Percentiles rank a stretch among this genome's conserved stretches.
phyloP scores from a whole-genome alignment of 2,797 vertebrate genomes.

The Mormyrus hasselquistii region DNA sequence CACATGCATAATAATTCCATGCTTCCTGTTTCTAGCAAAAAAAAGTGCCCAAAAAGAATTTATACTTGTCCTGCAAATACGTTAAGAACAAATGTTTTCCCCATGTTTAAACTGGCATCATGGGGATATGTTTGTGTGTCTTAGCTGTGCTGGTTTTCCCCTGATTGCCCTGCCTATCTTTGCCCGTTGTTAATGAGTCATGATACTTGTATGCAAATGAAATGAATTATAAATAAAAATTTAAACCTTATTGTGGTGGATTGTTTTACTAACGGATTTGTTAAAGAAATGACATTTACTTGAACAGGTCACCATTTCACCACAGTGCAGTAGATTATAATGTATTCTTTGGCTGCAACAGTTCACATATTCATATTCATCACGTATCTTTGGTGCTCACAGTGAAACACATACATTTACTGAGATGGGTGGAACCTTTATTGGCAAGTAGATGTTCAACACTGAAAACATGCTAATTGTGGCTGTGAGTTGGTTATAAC shows the following conservation, averaged over 20 bases:
- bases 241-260: not conserved
- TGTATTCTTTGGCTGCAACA: not conserved
- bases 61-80: not conserved
- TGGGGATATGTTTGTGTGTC: constrained; percentile 19
- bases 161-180: constrained; percentile 27
- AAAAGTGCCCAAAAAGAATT: not conserved
- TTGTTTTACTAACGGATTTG: not conserved
- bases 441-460: not conserved
- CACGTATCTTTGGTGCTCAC: not conserved
- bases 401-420: not conserved
- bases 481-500: not conserved
- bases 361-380: not conserved
- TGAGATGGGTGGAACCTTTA: not conserved
- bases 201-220: constrained; percentile 55
- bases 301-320: not conserved
- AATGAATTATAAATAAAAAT: constrained; percentile 60
- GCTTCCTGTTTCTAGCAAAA: not conserved
- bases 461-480: not conserved
- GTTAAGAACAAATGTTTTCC: not conserved
- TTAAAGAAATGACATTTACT: not conserved
- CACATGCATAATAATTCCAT: not conserved
- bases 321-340: not conserved
- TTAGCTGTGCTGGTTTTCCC: not conserved
- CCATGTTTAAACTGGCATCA: not conserved
- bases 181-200: constrained; percentile 28